Base-by-base conservation (phyloP, 1,140 invertebrate species). In the Ceratina australensis region DNA sequence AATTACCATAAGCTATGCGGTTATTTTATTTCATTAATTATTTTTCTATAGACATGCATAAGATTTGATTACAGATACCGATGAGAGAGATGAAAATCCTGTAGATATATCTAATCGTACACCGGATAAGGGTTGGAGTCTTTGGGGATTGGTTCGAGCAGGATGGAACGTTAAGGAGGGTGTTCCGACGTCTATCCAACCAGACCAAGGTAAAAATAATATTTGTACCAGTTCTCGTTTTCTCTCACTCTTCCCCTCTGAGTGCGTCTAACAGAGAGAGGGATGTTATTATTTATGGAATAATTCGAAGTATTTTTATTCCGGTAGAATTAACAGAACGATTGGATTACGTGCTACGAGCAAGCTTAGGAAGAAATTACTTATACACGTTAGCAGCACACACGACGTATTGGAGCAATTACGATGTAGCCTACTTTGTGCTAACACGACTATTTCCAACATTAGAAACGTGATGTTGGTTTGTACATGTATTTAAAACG, bases 331-430 rank as follows among this genome's bases (percentile, higher is more conserved):
- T 95, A 85, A 91, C 94, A 68, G 93, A 95, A 82, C 93, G 95
- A 73, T 88, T 95, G 76, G 95, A 96, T 89, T 96, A 94, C 87
- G 94, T 95, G 67, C 88, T 96, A 68, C 92, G 93, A 79, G 94
- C 95, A 64, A 92, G 92, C 69, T 88, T 94, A 90, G 92, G 93
- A 56, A 88, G 93, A 78, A 94, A 94, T 85, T 96, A 96, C 87
- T 91, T 95, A 18, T 93, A 94, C 42, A 94, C 94, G 16, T 90
- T 96, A 26, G 95, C 94, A 61, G 95, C 95, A 2, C 95, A 96
- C 85, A 95, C 95, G 0, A 93, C 93, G 16, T 96, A 96, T 89
- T 96, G 95, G 95, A 94, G 89, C 81, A 95, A 95, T 84, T 93
- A 94, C 47, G 95, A 96, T 83, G 93, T 95, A 8, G 95, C 95